Base-by-base conservation (phyloP, 2,797 vertebrate species). In the Phyllotis vaccarum region DNA sequence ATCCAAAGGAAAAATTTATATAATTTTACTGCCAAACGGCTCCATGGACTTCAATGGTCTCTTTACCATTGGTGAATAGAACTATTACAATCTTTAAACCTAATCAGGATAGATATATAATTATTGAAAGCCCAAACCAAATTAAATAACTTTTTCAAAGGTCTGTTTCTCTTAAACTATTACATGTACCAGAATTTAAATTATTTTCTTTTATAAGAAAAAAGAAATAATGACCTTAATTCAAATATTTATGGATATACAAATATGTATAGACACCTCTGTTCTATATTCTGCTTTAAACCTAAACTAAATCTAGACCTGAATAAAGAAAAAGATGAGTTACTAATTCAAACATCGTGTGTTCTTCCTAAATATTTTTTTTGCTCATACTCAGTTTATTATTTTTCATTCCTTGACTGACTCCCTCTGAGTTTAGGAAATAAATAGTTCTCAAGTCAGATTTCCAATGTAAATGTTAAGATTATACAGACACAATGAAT, bases 11-110 rank as follows among this genome's bases (percentile, higher is more conserved):
- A 62, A 74, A 52, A n/a, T 54, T 22, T 43, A 66, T n/a, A 22
- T 62, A 68, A 70, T 11, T 62, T 19, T 49, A 9, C n/a, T 43
- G 1, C 60, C 7, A 54, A n/a, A 64, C n/a, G n/a, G 14, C 7
- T 43, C 6, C 43, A n/a, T 17, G 10, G 37, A 56, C 0, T 16
- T 29, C 7, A 31, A 21, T 11, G 2, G 0, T 58, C 8, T 62
- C 27, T 86, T 89, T 72, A 16, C 54, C 56, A 8, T 2, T 9
- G 27, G 19, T 17, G 37, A 90, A 78, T 49, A 6, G 0, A 40
- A 8, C 17, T n/a, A n/a, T 70, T 46, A 31, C 11, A 43, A 70
- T n/a, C 3, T 85, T 93, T 86, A 86, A 49, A 54, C n/a, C 34
- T 72, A 79, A 89, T 58, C 60, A 93, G 60, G n/a, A 56, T 46